Base-by-base conservation (phyloP, 2,113 vertebrate genomes). In the Actinemys pallida region DNA sequence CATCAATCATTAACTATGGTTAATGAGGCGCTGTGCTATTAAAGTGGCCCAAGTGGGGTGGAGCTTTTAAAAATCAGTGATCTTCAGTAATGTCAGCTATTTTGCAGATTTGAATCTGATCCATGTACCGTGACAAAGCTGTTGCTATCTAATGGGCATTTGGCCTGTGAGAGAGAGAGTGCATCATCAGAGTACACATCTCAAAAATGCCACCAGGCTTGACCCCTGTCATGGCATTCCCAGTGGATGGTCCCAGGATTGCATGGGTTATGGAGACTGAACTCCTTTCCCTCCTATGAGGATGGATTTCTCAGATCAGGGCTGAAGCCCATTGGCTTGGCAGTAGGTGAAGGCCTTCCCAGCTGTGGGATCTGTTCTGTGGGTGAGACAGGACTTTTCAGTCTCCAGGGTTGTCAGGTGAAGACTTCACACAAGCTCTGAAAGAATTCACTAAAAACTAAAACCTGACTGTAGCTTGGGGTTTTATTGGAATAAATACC, bases 391-490 rank as follows among this genome's bases (percentile, higher is more conserved):
- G 76, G 27, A 95, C 11, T 75, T 59, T 84, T 80, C n/a, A 13
- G 13, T 88, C 81, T 93, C 4, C 6, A 53, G 65, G n/a, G 47
- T 88, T 76, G 54, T 88, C 84, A 57, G 87, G 52, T 72, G n/a
- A 84, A 45, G 10, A n/a, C 49, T 20, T 54, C 96, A 83, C 50
- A 56, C 90, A 19, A 53, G 35, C 47, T 95, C 72, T 76, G 10
- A 86, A 88, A 89, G 31, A 81, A 84, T 52, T n/a, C 72, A 72
- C 57, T 92, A 85, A 69, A 69, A 78, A 62, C 84, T 72, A 12
- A 78, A 0, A 0, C 0, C 0, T 45, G 29, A 50, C 20, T 91
- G 59, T 22, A 86, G 62, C 5, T 29, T 16, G 42, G 25, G 6
- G 25, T 25, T 45, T 45, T 25, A 27, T 78, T 47, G 13, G 92